Percentiles rank a stretch among this genome's conserved stretches.
Conservation (phyloP, 2,113 vertebrate species). For the Epinephelus lanceolatus region DNA sequence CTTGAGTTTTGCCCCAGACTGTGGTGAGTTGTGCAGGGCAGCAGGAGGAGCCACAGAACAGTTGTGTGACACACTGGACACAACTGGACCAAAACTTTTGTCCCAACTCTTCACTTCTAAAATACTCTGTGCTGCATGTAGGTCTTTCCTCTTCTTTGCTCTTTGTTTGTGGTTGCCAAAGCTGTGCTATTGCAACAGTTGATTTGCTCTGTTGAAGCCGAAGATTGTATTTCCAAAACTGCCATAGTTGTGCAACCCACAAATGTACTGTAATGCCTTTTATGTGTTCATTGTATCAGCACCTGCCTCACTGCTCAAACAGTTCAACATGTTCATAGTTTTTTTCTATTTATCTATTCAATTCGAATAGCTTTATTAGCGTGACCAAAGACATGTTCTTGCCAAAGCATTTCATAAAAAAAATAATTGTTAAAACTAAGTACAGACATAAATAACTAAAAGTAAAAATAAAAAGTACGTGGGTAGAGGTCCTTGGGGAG, state of each 20-base stretch:
- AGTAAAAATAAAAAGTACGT: too few relatives aligned
- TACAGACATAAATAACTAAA: too few relatives aligned
- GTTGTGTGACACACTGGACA: conserved; percentile 25
- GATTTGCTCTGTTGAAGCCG: neutral
- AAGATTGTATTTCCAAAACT: neutral
- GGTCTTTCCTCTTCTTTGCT: neutral
- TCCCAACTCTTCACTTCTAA: conserved; percentile 4
- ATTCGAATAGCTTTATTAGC: too few relatives aligned
- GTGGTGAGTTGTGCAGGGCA: conserved; percentile 74
- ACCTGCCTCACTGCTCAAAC: neutral
- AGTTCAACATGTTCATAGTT: neutral
- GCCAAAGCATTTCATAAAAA: too few relatives aligned
- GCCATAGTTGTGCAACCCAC: conserved; percentile 6
- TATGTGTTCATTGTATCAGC: neutral
- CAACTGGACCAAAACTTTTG: conserved; percentile 27
- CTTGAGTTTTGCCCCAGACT: conserved; percentile 62
- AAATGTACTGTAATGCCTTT: neutral
- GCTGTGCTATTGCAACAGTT: neutral
- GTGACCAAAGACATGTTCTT: too few relatives aligned
- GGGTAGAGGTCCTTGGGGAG: too few relatives aligned
- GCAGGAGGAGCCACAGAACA: conserved; percentile 83
- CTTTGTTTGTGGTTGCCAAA: neutral
- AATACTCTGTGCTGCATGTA: neutral
- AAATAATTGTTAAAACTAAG: too few relatives aligned
- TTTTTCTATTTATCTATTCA: too few relatives aligned